Conservation (phyloP, 1,140 invertebrate genomes). For the Diachasmimorpha longicaudata region DNA sequence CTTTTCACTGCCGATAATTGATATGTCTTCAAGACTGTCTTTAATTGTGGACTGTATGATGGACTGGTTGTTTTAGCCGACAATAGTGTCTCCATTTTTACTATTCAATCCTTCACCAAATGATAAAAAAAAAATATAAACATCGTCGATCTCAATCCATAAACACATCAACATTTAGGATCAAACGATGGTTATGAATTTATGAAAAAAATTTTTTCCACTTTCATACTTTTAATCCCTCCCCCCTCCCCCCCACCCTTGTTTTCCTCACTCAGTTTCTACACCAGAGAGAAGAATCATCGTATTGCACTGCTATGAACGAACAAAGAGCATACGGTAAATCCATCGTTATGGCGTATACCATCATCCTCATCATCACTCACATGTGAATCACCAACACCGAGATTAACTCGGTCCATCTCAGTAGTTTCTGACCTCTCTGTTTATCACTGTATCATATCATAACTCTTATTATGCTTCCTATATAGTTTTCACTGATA, state of each 20-base stretch:
- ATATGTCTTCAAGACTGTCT: slow-evolving; percentile 92
- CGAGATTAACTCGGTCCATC: slow-evolving; percentile 33
- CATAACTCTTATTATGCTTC: slow-evolving; percentile 18
- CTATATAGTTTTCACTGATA: background rate
- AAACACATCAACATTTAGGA: background rate
- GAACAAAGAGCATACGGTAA: background rate
- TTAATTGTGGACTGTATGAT: slow-evolving; percentile 78
- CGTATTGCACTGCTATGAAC: slow-evolving; percentile 8
- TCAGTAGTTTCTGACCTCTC: slow-evolving; percentile 21
- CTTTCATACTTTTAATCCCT: background rate
- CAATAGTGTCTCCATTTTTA: slow-evolving; percentile 75
- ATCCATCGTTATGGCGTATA: background rate
- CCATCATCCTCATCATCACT: slow-evolving; percentile 5
- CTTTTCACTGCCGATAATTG: slow-evolving; percentile 90
- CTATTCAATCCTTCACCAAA: slow-evolving; percentile 8
- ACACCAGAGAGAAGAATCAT: background rate
- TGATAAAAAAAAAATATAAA: background rate
- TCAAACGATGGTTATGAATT: background rate
- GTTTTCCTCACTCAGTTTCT: background rate
- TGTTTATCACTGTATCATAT: slow-evolving; percentile 13
- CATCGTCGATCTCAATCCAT: background rate
- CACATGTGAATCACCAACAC: slow-evolving; percentile 21
- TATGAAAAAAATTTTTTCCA: background rate
- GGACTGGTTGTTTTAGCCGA: slow-evolving; percentile 60
- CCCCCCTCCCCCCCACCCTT: too few relatives aligned